Base-by-base conservation (phyloP, 2,888 invertebrate species). In the Galerucella nymphaeae region DNA sequence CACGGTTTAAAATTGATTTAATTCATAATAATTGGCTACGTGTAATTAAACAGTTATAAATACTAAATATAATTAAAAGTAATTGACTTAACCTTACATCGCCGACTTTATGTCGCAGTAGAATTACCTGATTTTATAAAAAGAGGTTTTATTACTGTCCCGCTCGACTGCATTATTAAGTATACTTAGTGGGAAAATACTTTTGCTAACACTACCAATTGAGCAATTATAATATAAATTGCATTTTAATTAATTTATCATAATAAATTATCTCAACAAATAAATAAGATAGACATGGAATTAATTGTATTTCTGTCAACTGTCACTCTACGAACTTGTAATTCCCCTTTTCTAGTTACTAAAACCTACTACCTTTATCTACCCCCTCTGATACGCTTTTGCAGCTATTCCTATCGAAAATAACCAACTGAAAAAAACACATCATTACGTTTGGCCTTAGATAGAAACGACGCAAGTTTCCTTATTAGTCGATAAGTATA, bases 401-500 rank as follows among this genome's bases (percentile, higher is more conserved):
- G 50, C 3, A 50, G 11, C 8, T 50, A 50, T 50, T 16, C n/a
- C 50, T 50, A 45, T 30, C 30, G 45, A 45, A 45, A 13, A 13
- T 13, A 45, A 45, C 2, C 11, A 14, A 45, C 11, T 11, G 13
- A 14, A 50, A 48, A 50, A 50, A 50, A 50, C 50, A 53, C 69
- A 75, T 45, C 45, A 45, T 73, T 71, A 64, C 71, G 18, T 71
- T 71, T 71, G 55, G 62, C 76, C 76, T 74, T 74, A 76, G 72
- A 71, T 67, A 74, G 75, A 10, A 63, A 61, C 70, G 67, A 74
- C 71, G 77, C 78, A 70, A 78, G 76, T 79, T 78, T 78, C 77
- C 79, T 79, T 79, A 78, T 79, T 77, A 73, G 79, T 73, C 65
- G 71, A 68, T 14, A 66, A 57, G 66, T 59, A 70, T 48, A 75